Evolutionary conservation across 2,113 vertebrate species (phyloP), one percentile per base, ranked within the genome.

Genomic region (Hippocampus guttulatus): DNA sequence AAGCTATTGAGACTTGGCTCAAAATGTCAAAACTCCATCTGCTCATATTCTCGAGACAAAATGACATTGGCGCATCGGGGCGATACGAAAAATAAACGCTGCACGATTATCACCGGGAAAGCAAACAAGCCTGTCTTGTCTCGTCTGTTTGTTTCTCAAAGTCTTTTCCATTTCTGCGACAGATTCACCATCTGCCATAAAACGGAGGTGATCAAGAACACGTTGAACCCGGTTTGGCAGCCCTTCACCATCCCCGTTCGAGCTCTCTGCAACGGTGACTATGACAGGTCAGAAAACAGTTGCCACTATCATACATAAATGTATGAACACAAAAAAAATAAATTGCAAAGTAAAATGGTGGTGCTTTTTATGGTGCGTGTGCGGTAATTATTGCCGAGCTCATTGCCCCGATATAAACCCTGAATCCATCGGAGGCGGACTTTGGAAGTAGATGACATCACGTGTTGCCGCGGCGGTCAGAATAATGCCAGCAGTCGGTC

Each of bases 191-290:
- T 93, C 88, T 92, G 92, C 87, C 92, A 93, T 70, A 93, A 92
- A 85, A 93, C 92, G 2, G 92, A 93, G 71, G 91, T 93, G 87
- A 87, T 92, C 74, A 93, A 93, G 86, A 99, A 98, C 87, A 99
- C 96, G 0, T 89, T 99, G 87, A 99, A 98, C 80, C 97, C 97
- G 0, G 96, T 95, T 66, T 99, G 97, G 97, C 96, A 98, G 89
- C 51, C 90, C 40, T 99, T 98, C 93, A 96, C 95, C 88, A 98
- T 99, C 78, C 96, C 97, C 0, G 97, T 99, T 74, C 90, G 97
- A 2, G 94, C 96, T 1, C 92, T 99, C 79, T 99, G 96, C 92
- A 99, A 99, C 0, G 96, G 96, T 1, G 97, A 98, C 91, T 98
- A 95, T 0, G 96, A 99, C 93, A 95, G 97, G 97, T 96, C 65